Base-by-base conservation (phyloP, 1,140 invertebrate genomes). In the Holcopasites calliopsidis region DNA sequence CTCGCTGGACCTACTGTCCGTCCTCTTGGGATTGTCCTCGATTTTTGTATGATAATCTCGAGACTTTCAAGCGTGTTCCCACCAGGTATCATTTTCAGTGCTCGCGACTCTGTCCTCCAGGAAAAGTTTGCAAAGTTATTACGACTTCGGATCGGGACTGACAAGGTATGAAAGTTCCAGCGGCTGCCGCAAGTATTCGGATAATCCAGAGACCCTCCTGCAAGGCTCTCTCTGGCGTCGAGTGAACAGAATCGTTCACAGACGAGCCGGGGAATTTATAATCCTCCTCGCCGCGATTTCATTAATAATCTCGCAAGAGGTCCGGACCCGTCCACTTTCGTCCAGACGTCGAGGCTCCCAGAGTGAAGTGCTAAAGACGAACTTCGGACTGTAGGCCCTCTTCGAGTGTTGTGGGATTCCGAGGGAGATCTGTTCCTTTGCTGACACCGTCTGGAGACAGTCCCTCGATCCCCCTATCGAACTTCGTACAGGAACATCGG, bases 371-470 rank as follows among this genome's bases (percentile, higher is more conserved):
- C 8, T 31, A 35, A 38, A 26, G 31, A 8, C 18, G n/a, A 23
- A 33, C 35, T 50, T 40, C 35, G 40, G 35, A 11, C 8, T 26
- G 3, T 72, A 72, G 69, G 70, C 58, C 70, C 26, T 42, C n/a
- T n/a, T n/a, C n/a, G n/a, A n/a, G n/a, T n/a, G n/a, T n/a, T n/a
- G n/a, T 28, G 10, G 16, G 26, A 13, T 18, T 21, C 23, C 10
- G 11, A 23, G 7, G 7, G 21, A 35, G 16, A 4, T n/a, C n/a
- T n/a, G n/a, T n/a, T n/a, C n/a, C n/a, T n/a, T n/a, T n/a, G n/a
- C n/a, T n/a, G n/a, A n/a, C n/a, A n/a, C n/a, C n/a, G n/a, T n/a
- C n/a, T n/a, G n/a, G n/a, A n/a, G n/a, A n/a, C n/a, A n/a, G 47
- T 49, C 7, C 11, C 38, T 58, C 18, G 13, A 38, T 38, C 18